These are phyloP conservation scores for Oncopodura yosiiana DNA, from an alignment of 1,140 invertebrate genomes.

Conservation along the genomic window DNA sequence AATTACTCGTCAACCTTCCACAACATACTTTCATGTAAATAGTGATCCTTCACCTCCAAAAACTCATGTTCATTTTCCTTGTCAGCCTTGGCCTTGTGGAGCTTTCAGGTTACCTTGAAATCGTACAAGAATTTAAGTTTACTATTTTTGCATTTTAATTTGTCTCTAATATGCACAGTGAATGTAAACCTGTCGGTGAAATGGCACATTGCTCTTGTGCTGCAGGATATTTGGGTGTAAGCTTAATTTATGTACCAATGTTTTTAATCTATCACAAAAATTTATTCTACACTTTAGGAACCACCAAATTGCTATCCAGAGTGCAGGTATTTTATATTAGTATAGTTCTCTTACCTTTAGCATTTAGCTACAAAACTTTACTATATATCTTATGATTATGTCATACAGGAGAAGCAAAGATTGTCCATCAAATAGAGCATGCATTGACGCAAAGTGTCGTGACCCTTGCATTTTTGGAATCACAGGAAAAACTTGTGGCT, in stretches of 20 bases:
- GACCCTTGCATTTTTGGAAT: no score
- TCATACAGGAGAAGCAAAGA: no score
- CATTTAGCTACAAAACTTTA: neutral
- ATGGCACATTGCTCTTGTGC: constrained; percentile 59
- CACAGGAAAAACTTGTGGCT: no score
- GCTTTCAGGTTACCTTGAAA: constrained; percentile 1
- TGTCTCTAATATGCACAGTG: constrained; percentile 42
- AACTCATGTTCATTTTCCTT: neutral
- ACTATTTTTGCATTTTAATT: neutral
- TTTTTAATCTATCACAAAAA: neutral
- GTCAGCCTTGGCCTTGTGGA: constrained; percentile 22
- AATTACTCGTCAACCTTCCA: constrained; percentile 9
- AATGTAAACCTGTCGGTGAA: constrained; percentile 55
- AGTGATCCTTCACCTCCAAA: neutral
- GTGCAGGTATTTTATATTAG: neutral
- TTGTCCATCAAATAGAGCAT: no score
- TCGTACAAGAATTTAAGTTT: neutral
- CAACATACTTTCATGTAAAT: constrained; percentile 12
- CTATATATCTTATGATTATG: no score
- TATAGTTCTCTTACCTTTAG: neutral
- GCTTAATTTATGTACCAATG: no score
- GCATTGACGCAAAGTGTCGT: no score
- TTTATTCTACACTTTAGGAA: neutral
- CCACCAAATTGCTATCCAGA: neutral
- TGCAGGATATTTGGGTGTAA: constrained; percentile 48